Evolutionary conservation across 2,797 vertebrate genomes (phyloP), one percentile per base, ranked within the genome.

Genomic region (Sorex maritimensis): DNA sequence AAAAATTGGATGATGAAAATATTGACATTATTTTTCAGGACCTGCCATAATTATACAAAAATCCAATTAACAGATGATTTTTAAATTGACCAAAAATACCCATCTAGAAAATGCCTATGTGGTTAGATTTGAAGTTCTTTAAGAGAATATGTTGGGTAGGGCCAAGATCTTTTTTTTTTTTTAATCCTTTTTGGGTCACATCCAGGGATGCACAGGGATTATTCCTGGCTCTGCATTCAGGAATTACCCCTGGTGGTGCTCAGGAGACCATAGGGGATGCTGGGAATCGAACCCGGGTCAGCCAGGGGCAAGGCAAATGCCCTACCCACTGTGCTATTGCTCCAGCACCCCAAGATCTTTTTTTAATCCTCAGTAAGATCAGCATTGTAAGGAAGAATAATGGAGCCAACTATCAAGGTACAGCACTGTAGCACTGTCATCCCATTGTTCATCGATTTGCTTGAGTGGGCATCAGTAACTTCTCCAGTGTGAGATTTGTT

Each of bases 11-110:
- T 79, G 58, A 46, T 73, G 12, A 4, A 17, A 68, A 55, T 81
- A 19, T 90, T 79, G 58, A 90, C 2, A 65, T 81, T 83, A 24
- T 44, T 74, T 85, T 67, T 68, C 7, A 34, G 24, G 19, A 81
- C 15, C 3, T 96, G 26, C 21, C 85, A 24, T 67, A 11, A 58
- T 67, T 77, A 83, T 91, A 87, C 87, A 75, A 41, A 95, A 95
- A 83, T 88, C 9, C 71, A 74, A 2, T 61, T 17, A 71, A 34
- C 28, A 78, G 30, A 71, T 90, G 17, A 46, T 87, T 30, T 9
- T 9, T 85, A 75, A 11, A 77, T 10, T 94, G 28, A 90, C 11
- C 14, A 73, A 77, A 81, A 68, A 11, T 88, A 6, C 10, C 28
- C 73, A 72, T 74, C 34, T 77, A 44, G 41, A 81, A 78, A 75